A percentile compares a stretch with the other conserved stretches of the same genome.
Conservation (phyloP, 2,113 vertebrate species). For the Hyperopisus bebe region DNA sequence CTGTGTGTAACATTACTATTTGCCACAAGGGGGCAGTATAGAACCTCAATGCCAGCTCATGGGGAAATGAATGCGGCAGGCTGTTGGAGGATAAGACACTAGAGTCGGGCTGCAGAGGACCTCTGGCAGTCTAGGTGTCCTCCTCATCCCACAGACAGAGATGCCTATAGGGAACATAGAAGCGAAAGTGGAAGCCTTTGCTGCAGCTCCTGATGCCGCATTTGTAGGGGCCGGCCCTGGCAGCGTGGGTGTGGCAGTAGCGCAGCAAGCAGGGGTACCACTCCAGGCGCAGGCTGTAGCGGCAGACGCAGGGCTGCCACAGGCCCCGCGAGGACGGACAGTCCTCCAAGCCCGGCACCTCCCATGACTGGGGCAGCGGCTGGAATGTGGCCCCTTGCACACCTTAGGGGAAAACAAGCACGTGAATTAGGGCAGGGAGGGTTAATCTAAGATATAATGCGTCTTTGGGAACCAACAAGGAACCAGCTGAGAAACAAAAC, state of each 20-base stretch:
- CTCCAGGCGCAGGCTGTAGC: conserved; percentile 77
- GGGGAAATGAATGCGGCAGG: background rate
- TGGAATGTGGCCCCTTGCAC: conserved; percentile 82
- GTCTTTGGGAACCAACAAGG: background rate
- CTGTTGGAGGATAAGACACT: background rate
- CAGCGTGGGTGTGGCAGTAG: conserved; percentile 78
- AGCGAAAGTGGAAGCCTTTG: conserved; percentile 84
- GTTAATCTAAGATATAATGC: background rate
- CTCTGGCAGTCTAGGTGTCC: conserved; percentile 51
- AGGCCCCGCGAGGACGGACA: conserved; percentile 67
- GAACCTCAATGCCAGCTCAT: background rate
- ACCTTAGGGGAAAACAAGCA: conserved; percentile 59
- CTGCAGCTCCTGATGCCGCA: conserved; percentile 97
- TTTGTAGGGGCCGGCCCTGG: conserved; percentile 76
- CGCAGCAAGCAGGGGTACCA: conserved; percentile 98
- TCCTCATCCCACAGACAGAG: conserved; percentile 95
- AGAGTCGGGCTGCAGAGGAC: background rate
- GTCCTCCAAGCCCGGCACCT: conserved; percentile 59
- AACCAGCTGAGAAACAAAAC: background rate
- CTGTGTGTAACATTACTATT: background rate
- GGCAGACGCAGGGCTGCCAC: conserved; percentile 81
- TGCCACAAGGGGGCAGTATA: background rate
- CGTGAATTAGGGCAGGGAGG: background rate
- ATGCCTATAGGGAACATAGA: conserved; percentile 80
- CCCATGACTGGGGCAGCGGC: conserved; percentile 60